Percentiles rank a stretch among this genome's conserved stretches.
Evolutionary conservation across 2,888 invertebrate genomes (phyloP).

Genomic region (Deilephila elpenor): DNA sequence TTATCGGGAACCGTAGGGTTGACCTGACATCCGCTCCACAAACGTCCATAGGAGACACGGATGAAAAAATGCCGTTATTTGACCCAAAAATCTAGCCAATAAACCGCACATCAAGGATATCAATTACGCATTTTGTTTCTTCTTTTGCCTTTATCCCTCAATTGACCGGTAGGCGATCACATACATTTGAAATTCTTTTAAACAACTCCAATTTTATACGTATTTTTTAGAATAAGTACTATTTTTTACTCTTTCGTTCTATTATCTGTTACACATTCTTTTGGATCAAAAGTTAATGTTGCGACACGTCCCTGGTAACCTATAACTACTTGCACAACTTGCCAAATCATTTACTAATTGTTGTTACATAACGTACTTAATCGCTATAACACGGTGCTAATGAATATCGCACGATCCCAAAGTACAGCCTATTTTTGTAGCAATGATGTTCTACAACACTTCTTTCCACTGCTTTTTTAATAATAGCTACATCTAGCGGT

Average conservation of each 20-base stretch:
- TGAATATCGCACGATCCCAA: too few relatives aligned
- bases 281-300: too few relatives aligned
- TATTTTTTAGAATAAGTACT: too few relatives aligned
- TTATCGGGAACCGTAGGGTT: not conserved
- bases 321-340: not conserved
- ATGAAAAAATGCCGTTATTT: not conserved
- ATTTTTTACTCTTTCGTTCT: too few relatives aligned
- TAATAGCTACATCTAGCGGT: not conserved
- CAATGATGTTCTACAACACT: not conserved
- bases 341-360: constrained; percentile 19
- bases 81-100: not conserved
- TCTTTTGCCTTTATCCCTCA: not conserved
- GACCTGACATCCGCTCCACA: not conserved
- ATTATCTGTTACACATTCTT: too few relatives aligned
- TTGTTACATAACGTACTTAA: not conserved
- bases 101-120: not conserved
- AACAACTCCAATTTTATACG: too few relatives aligned
- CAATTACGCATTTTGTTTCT: not conserved
- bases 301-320: not conserved
- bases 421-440: too few relatives aligned
- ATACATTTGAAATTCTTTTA: too few relatives aligned
- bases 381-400: not conserved
- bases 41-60: constrained; percentile 6
- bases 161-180: too few relatives aligned
- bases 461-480: not conserved